These are phyloP conservation scores for Micropterix aruncella DNA, from an alignment of 2,888 invertebrate genomes.

Conservation along the genomic window DNA sequence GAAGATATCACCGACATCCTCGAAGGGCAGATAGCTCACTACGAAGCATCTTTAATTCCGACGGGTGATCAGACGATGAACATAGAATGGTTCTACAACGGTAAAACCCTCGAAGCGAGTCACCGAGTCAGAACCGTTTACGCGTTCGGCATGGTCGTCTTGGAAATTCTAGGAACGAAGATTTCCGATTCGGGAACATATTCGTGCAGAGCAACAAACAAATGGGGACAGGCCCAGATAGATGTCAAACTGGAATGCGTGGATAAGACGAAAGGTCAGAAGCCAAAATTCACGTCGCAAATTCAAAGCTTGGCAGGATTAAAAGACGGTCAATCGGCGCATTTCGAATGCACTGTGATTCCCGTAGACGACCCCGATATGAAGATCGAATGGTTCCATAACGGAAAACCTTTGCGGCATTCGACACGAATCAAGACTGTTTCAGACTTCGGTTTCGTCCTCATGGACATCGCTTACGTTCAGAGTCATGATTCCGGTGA, in stretches of 20 bases:
- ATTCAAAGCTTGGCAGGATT: slow-evolving; percentile 71
- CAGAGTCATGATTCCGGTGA: slow-evolving; percentile 89
- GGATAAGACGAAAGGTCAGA: slow-evolving; percentile 73
- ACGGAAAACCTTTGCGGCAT: slow-evolving; percentile 78
- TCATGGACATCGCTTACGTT: slow-evolving; percentile 87
- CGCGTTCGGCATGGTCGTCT: slow-evolving; percentile 94
- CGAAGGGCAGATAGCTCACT: slow-evolving; percentile 95
- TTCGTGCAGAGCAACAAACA: slow-evolving; percentile 78
- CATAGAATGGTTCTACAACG: slow-evolving; percentile 94
- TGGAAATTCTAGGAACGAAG: slow-evolving; percentile 91
- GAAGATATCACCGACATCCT: slow-evolving; percentile 68
- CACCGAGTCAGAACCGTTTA: slow-evolving; percentile 87
- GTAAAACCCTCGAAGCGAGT: slow-evolving; percentile 73
- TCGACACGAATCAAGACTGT: slow-evolving; percentile 86
- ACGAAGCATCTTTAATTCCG: slow-evolving; percentile 91
- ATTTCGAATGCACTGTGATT: slow-evolving; percentile 88
- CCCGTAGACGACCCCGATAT: slow-evolving; percentile 91
- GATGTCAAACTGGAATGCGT: slow-evolving; percentile 70
- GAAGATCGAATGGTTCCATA: slow-evolving; percentile 94
- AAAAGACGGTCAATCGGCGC: slow-evolving; percentile 87
- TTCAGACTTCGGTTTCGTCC: slow-evolving; percentile 90
- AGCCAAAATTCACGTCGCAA: slow-evolving; percentile 79
- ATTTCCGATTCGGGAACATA: slow-evolving; percentile 85
- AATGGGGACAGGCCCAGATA: slow-evolving; percentile 79
- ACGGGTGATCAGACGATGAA: slow-evolving; percentile 88